Conservation (phyloP, 1,140 invertebrate genomes). For the Drosophila azteca region DNA sequence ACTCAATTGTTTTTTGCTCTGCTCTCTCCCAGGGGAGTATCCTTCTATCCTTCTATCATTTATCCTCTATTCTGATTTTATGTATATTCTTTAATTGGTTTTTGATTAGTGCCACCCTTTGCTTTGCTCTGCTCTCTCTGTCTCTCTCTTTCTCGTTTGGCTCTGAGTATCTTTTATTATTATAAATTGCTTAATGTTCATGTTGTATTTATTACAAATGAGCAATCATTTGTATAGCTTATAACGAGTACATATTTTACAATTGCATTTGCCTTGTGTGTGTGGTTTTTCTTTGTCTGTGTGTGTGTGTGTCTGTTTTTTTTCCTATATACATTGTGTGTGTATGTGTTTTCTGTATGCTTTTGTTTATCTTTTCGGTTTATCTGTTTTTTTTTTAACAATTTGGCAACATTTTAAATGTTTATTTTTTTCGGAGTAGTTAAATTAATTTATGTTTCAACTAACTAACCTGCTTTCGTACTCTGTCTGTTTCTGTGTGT, state of each 20-base stretch:
- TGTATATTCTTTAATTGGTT: slow-evolving; percentile 20
- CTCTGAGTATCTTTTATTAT: slow-evolving; percentile 9
- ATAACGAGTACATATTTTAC: slow-evolving; percentile 76
- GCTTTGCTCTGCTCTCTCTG: slow-evolving; percentile 1
- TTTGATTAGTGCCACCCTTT: slow-evolving; percentile 36
- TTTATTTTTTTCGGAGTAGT: slow-evolving; percentile 17
- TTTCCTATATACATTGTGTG: slow-evolving; percentile 23
- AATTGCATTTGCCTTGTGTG: slow-evolving; percentile 40
- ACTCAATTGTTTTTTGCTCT: slow-evolving; percentile 22
- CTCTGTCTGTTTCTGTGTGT: slow-evolving; percentile 7
- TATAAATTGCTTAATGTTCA: slow-evolving; percentile 18
- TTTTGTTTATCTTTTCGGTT: slow-evolving; percentile 8
- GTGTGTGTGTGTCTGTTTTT: slow-evolving; percentile 34
- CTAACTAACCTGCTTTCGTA: slow-evolving; percentile 34
- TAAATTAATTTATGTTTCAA: slow-evolving; percentile 39
- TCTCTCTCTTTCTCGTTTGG: neutral
- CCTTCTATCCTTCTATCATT: slow-evolving; percentile 8
- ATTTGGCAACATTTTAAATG: slow-evolving; percentile 57
- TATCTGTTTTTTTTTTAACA: slow-evolving; percentile 40
- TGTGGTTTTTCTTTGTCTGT: slow-evolving; percentile 1
- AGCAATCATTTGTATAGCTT: slow-evolving; percentile 39
- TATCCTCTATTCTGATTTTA: slow-evolving; percentile 8
- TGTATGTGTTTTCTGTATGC: slow-evolving; percentile 13
- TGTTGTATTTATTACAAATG: slow-evolving; percentile 42
- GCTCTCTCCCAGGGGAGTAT: neutral